Conservation (phyloP, 2,113 vertebrate genomes). For the Cynocephalus volans region DNA sequence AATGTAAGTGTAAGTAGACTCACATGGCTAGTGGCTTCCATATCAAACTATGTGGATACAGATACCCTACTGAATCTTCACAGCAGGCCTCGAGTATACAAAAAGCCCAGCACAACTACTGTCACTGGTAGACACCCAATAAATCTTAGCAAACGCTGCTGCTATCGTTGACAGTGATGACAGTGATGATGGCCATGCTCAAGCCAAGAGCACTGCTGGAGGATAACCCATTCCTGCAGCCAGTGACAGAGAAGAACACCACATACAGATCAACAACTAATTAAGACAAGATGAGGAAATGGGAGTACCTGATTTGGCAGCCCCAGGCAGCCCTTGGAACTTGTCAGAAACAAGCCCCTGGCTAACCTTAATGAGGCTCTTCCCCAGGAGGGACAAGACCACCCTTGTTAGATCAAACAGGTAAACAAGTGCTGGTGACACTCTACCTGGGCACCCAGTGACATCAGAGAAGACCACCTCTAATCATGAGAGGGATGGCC, state of each 20-base stretch:
- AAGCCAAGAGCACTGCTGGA: background rate
- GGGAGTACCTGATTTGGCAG: rapidly evolving
- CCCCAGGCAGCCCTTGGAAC: conserved; percentile 34
- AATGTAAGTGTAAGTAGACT: background rate
- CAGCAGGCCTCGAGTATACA: rapidly evolving
- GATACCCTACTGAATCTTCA: background rate
- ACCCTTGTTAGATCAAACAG: conserved; percentile 37
- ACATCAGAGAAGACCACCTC: conserved; percentile 6
- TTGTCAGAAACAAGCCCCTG: conserved; percentile 20
- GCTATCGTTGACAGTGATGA: background rate
- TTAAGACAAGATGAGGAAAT: background rate
- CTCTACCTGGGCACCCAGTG: background rate
- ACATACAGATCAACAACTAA: background rate
- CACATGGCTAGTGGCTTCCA: background rate
- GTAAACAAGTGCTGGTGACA: background rate
- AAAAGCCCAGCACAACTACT: background rate
- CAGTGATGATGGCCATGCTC: rapidly evolving
- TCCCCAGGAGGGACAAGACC: background rate
- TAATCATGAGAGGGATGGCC: background rate
- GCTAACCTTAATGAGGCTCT: background rate
- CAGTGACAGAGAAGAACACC: background rate
- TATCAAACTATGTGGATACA: rapidly evolving
- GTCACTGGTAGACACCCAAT: background rate
- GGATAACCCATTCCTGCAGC: background rate
- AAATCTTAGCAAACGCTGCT: background rate